phyloP scores from a whole-genome alignment of 2,113 vertebrate species.

The Mesocricetus auratus region DNA sequence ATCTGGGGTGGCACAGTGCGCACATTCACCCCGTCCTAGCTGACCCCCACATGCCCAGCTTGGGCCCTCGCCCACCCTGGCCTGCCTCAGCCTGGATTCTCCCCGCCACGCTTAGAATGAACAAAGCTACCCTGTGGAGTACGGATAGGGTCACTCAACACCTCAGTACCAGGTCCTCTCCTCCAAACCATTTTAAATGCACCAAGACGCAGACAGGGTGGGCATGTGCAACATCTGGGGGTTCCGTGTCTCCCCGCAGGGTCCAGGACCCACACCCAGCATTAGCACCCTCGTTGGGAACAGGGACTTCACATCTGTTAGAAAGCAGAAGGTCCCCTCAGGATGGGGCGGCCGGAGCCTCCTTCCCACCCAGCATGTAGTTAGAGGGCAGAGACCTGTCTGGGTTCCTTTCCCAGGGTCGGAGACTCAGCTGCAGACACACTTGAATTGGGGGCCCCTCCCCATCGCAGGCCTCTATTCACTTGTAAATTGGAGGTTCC shows the following conservation, averaged over 20 bases:
- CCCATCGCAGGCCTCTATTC: slow-evolving; percentile 12
- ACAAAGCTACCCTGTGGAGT: slow-evolving; percentile 67
- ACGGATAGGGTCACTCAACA: slow-evolving; percentile 9
- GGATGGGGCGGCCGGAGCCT: slow-evolving; percentile 8
- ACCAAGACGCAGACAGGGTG: not conserved
- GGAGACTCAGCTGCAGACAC: not conserved
- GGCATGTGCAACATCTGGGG: not conserved
- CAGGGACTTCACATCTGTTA: not conserved
- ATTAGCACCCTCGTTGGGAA: not conserved
- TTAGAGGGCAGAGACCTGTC: not conserved
- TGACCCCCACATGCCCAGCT: not conserved
- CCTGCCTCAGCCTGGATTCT: slow-evolving; percentile 43
- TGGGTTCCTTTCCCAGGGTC: not conserved
- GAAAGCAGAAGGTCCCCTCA: not conserved
- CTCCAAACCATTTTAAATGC: not conserved
- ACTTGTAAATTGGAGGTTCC: slow-evolving; percentile 63
- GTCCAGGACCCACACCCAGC: not conserved
- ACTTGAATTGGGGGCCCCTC: not conserved
- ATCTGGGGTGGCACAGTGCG: not conserved
- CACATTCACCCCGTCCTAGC: not conserved
- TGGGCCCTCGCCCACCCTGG: slow-evolving; percentile 52
- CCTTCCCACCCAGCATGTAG: not conserved
- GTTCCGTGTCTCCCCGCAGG: not conserved
- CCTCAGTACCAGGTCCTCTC: not conserved
- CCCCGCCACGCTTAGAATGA: slow-evolving; percentile 62